phyloP scores from a whole-genome alignment of 1,140 invertebrate genomes.

The Vanessa atalanta region DNA sequence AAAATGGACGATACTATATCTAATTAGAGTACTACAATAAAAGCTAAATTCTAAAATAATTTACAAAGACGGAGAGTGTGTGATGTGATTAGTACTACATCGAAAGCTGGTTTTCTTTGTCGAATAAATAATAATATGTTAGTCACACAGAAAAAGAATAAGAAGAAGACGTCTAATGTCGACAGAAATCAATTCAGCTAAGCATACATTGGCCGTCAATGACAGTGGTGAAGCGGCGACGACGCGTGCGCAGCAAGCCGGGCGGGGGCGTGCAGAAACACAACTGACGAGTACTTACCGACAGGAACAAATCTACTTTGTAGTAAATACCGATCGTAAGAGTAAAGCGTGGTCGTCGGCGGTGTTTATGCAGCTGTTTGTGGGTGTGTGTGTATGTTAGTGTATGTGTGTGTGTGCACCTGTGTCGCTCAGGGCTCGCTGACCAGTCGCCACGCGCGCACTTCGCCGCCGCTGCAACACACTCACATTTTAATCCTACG shows the following conservation, averaged over 20 bases:
- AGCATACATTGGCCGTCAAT: slow-evolving; percentile 46
- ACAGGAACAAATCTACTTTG: slow-evolving; percentile 9
- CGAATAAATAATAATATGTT: slow-evolving; percentile 26
- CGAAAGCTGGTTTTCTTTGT: slow-evolving; percentile 27
- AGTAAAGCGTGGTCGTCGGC: slow-evolving; percentile 24
- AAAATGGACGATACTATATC: neutral
- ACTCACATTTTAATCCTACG: slow-evolving; percentile 45
- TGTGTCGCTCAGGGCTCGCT: slow-evolving; percentile 63
- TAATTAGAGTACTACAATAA: slow-evolving; percentile 28
- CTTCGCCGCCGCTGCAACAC: slow-evolving; percentile 88
- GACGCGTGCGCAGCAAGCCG: slow-evolving; percentile 51
- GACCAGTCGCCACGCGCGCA: slow-evolving; percentile 87
- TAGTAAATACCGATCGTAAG: slow-evolving; percentile 17
- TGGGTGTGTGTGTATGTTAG: slow-evolving; percentile 19
- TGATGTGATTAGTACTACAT: slow-evolving; percentile 35
- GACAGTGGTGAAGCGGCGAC: slow-evolving; percentile 58
- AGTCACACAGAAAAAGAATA: slow-evolving; percentile 32
- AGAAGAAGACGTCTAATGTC: slow-evolving; percentile 20
- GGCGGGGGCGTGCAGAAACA: slow-evolving; percentile 35
- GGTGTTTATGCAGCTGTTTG: slow-evolving; percentile 24
- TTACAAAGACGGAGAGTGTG: slow-evolving; percentile 8
- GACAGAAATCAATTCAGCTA: slow-evolving; percentile 31
- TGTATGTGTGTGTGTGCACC: slow-evolving; percentile 46
- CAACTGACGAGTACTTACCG: slow-evolving; percentile 37
- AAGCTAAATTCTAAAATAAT: slow-evolving; percentile 26